Conservation (phyloP, 1,140 invertebrate species). For the Acromyrmex heyeri region DNA sequence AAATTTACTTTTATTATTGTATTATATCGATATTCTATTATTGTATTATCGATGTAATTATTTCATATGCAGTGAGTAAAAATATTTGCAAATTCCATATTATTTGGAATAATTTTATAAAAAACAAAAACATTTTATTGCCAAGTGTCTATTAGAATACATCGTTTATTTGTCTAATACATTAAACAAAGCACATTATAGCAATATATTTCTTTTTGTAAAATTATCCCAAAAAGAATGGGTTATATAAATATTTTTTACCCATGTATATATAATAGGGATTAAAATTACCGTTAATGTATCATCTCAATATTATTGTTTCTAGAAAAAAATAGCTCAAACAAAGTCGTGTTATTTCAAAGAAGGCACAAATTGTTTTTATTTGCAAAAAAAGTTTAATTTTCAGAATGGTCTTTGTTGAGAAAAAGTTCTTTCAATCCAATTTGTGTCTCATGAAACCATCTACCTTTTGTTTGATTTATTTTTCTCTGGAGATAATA, state of each 20-base stretch:
- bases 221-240: conserved; percentile 15
- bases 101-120: conserved; percentile 24
- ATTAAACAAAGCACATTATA: conserved; percentile 17
- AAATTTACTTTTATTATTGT: neutral
- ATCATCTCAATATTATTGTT: neutral
- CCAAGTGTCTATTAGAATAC: neutral
- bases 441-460: neutral
- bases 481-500: neutral
- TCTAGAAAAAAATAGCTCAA: neutral
- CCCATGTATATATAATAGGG: neutral
- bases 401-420: neutral
- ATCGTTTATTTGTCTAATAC: neutral
- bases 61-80: conserved; percentile 8
- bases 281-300: neutral
- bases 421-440: neutral
- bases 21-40: neutral
- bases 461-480: neutral
- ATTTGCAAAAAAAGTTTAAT: neutral
- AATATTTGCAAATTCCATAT: conserved; percentile 17
- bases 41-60: neutral
- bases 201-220: neutral
- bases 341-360: neutral
- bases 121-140: conserved; percentile 19
- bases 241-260: conserved; percentile 8
- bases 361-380: neutral